Evolutionary conservation across 2,888 invertebrate species (phyloP).

Genomic region (Muschampia plurimacula): DNA sequence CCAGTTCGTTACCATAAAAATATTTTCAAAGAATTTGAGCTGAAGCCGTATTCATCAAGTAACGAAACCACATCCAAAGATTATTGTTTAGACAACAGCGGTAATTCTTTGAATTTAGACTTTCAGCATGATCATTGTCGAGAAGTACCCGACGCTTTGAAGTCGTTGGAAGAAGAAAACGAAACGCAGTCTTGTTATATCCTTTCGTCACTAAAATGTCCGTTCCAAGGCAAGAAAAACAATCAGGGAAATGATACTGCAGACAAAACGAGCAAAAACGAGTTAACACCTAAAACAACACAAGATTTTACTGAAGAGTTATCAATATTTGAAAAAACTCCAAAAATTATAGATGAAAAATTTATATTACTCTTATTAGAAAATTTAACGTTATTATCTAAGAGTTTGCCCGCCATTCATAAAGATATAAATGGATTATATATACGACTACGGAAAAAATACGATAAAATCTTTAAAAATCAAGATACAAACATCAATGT

Average conservation of each 20-base stretch:
- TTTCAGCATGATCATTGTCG: neutral
- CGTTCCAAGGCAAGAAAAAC: conserved; percentile 44
- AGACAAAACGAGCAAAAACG: conserved; percentile 25
- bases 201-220: conserved; percentile 57
- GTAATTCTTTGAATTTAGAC: conserved; percentile 10
- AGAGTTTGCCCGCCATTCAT: conserved; percentile 52
- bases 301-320: conserved; percentile 48
- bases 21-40: conserved; percentile 45
- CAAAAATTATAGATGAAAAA: conserved; percentile 66
- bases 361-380: conserved; percentile 70
- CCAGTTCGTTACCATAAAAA: conserved; percentile 12
- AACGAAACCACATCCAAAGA: conserved; percentile 63
- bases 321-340: conserved; percentile 56
- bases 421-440: conserved; percentile 68
- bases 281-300: conserved; percentile 37
- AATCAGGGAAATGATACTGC: conserved; percentile 43
- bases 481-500: conserved; percentile 45
- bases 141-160: conserved; percentile 17
- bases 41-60: conserved; percentile 58
- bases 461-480: conserved; percentile 57
- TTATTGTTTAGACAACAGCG: conserved; percentile 43
- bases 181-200: conserved; percentile 61
- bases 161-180: conserved; percentile 48
- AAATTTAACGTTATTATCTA: conserved; percentile 65
- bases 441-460: conserved; percentile 62